phyloP scores from a whole-genome alignment of 2,888 invertebrate species.

The Apamea epomidion region DNA sequence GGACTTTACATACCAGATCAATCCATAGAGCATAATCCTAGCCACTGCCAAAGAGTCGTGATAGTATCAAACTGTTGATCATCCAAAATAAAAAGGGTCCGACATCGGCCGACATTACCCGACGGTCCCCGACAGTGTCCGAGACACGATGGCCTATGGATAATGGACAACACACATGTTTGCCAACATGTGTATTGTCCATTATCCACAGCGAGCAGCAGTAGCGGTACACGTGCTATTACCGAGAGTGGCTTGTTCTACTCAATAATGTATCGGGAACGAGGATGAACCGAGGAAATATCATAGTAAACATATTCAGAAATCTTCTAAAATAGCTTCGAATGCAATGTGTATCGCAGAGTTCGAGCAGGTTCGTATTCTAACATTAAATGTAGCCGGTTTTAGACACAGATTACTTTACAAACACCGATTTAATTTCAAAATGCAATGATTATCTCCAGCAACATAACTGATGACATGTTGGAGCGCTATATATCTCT shows the following conservation, averaged over 20 bases:
- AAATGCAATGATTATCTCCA: background rate
- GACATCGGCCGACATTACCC: background rate
- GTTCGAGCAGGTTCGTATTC: background rate
- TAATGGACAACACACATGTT: too few species aligned
- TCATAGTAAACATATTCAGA: background rate
- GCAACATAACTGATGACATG: background rate
- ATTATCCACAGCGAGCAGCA: constrained; percentile 8
- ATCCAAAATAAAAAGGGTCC: constrained; percentile 5
- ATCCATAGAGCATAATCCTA: background rate
- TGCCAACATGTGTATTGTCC: constrained; percentile 32
- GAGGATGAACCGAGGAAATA: background rate
- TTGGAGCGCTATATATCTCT: background rate
- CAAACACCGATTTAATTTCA: background rate
- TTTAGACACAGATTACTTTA: background rate
- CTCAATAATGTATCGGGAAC: background rate
- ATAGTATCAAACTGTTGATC: constrained; percentile 10
- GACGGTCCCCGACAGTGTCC: background rate
- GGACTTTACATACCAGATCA: background rate
- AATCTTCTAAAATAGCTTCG: background rate
- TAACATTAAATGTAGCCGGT: background rate
- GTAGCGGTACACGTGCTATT: constrained; percentile 1
- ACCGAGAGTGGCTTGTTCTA: constrained; percentile 1
- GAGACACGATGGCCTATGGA: constrained; percentile 2
- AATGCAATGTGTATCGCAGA: background rate
- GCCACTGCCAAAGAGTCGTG: background rate